Percentiles rank a stretch among this genome's conserved stretches.
Conservation (phyloP, 1,140 invertebrate genomes). For the Heliconius hewitsoni region DNA sequence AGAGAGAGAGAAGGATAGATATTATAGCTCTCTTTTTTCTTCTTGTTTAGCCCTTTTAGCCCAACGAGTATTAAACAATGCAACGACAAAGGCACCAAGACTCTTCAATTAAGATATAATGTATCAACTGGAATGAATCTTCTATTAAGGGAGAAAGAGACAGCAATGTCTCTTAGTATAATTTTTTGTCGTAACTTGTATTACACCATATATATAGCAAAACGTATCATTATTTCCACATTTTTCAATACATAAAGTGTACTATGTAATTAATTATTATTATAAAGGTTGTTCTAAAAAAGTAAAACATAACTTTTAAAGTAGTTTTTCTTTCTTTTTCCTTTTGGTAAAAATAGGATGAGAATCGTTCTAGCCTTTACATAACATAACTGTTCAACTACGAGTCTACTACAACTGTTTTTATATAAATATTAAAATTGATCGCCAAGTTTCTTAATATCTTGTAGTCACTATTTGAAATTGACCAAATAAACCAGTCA, state of each 20-base stretch:
- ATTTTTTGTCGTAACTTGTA: background rate
- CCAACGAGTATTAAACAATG: slow-evolving; percentile 26
- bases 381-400: background rate
- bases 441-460: background rate
- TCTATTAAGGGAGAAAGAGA: background rate
- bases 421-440: background rate
- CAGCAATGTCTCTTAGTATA: background rate
- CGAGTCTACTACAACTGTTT: background rate
- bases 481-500: background rate
- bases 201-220: background rate
- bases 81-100: slow-evolving; percentile 28
- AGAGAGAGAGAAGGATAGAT: background rate
- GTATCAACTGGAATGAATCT: slow-evolving; percentile 2
- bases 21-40: background rate
- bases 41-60: background rate
- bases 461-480: background rate
- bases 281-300: background rate
- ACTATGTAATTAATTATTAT: background rate
- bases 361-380: slow-evolving; percentile 1
- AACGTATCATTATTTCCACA: background rate
- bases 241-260: background rate
- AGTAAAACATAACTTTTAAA: background rate
- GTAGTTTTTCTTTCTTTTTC: background rate
- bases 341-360: background rate
- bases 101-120: background rate